Percentiles rank a stretch among this genome's conserved stretches.
Conservation (phyloP, 1,140 invertebrate genomes). For the Holotrichia oblita region DNA sequence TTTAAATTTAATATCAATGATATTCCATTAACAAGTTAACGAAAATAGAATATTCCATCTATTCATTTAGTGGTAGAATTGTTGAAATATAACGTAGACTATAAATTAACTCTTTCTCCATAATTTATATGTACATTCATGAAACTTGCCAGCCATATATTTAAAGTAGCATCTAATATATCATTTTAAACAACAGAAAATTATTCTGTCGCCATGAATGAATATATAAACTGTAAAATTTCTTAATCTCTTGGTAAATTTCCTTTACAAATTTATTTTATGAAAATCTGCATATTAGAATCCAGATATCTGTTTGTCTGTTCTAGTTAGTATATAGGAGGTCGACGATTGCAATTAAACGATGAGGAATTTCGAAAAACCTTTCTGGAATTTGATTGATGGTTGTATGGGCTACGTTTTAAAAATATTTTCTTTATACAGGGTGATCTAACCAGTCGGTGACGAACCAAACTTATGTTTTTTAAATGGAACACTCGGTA, state of each 20-base stretch:
- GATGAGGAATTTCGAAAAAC: no score
- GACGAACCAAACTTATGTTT: no score
- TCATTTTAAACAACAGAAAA: constrained; percentile 12
- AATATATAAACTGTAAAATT: constrained; percentile 19
- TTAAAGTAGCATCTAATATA: constrained; percentile 17
- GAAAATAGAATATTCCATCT: not conserved
- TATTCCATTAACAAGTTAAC: not conserved
- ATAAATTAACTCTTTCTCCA: constrained; percentile 19
- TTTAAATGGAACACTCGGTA: no score
- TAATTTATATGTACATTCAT: constrained; percentile 2
- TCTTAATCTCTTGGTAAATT: not conserved
- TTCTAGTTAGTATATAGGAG: not conserved
- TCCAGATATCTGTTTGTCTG: not conserved
- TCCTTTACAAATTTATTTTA: not conserved
- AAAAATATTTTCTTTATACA: no score
- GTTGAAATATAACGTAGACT: not conserved
- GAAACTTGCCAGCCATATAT: not conserved
- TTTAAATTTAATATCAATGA: not conserved
- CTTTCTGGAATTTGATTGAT: no score
- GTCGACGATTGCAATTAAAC: no score
- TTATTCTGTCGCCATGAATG: constrained; percentile 13
- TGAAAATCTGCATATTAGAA: not conserved
- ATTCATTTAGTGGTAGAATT: not conserved
- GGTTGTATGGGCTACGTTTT: no score
- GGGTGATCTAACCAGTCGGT: no score